A percentile compares a stretch with the other conserved stretches of the same genome.
Conservation (phyloP, 2,113 vertebrate species). For the Clarias macrocephalus region DNA sequence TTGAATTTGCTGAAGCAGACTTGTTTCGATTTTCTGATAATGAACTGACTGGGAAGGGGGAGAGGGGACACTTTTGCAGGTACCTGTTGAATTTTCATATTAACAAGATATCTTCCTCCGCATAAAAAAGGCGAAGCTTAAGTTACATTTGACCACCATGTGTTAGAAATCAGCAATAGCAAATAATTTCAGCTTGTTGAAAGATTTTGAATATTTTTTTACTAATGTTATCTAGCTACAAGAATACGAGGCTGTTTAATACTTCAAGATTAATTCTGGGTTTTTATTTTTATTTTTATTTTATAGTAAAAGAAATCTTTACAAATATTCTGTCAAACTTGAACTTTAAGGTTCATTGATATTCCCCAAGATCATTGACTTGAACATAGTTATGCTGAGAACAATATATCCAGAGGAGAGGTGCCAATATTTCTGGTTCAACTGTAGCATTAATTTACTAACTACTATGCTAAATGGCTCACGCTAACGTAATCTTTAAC, state of each 20-base stretch:
- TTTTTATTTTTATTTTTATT: too few relatives aligned
- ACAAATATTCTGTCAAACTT: neutral
- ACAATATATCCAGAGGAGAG: neutral
- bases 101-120: neutral
- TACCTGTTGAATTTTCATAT: slow-evolving; percentile 1
- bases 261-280: too few relatives aligned
- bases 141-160: neutral
- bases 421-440: neutral
- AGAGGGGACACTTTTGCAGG: neutral
- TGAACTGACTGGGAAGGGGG: neutral
- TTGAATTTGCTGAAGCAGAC: slow-evolving; percentile 25
- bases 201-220: neutral
- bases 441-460: neutral
- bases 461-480: neutral
- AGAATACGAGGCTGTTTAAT: too few relatives aligned
- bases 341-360: neutral
- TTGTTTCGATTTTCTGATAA: slow-evolving; percentile 11
- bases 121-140: neutral
- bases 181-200: neutral
- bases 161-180: neutral
- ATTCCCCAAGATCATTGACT: neutral
- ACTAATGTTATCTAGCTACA: neutral
- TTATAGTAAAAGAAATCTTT: neutral
- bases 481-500: neutral
- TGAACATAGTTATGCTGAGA: neutral